phyloP scores from a whole-genome alignment of 2,113 vertebrate species.

The Tamias sibiricus region DNA sequence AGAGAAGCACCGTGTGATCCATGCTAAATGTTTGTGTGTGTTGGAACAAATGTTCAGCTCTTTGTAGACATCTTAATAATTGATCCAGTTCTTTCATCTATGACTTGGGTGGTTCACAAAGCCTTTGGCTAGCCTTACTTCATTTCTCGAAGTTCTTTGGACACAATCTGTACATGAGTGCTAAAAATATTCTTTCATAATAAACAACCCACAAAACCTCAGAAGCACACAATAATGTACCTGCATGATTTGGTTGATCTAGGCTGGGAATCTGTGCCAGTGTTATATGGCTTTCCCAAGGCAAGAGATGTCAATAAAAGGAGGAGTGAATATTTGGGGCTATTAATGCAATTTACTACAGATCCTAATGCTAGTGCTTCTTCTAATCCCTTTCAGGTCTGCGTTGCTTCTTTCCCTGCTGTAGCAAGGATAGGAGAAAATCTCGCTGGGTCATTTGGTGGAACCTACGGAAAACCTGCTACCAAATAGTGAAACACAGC shows the following conservation, averaged over 20 bases:
- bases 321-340: not conserved
- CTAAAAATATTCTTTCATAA: not conserved
- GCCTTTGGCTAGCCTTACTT: not conserved
- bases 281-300: not conserved
- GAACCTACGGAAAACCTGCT: conserved; percentile 94
- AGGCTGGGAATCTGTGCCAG: not conserved
- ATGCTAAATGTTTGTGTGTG: not conserved
- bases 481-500: conserved; percentile 94
- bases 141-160: not conserved
- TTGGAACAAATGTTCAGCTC: not conserved
- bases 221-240: not conserved
- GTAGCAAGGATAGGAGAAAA: conserved; percentile 83
- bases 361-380: not conserved
- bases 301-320: not conserved
- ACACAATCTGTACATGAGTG: not conserved
- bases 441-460: conserved; percentile 91
- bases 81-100: not conserved
- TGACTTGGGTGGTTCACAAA: not conserved
- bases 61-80: not conserved
- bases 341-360: not conserved
- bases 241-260: not conserved
- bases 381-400: conserved; percentile 86
- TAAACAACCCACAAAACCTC: not conserved
- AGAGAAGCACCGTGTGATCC: not conserved
- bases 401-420: conserved; percentile 84